phyloP scores from a whole-genome alignment of 2,797 vertebrate species.

The Molossus molossus region DNA sequence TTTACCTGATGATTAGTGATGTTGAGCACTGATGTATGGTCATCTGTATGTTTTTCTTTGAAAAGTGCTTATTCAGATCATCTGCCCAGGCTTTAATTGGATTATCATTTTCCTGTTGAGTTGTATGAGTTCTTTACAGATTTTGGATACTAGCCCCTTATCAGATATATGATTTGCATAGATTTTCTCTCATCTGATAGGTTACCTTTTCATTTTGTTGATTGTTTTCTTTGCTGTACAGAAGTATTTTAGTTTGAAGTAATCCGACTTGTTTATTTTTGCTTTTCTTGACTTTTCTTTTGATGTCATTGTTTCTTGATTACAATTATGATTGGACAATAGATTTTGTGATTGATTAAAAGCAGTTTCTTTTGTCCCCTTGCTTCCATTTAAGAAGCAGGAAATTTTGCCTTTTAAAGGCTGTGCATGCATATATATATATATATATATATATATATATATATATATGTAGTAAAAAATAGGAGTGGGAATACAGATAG shows the following conservation, averaged over 20 bases:
- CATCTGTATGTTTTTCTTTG: not conserved
- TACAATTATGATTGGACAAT: not conserved
- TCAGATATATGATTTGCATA: not conserved
- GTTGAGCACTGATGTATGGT: not conserved
- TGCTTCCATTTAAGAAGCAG: not conserved
- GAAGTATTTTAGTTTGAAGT: not conserved
- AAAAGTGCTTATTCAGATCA: not conserved
- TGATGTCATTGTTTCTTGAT: not conserved
- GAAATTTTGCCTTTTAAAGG: not conserved
- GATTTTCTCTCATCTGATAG: not conserved
- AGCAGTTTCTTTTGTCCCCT: not conserved
- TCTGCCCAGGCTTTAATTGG: not conserved
- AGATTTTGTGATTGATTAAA: not conserved
- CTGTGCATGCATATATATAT: not conserved
- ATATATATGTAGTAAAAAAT: not conserved
- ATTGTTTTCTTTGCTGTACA: not conserved
- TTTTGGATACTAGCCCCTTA: not conserved
- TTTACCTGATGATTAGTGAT: not conserved
- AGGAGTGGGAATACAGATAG: not conserved
- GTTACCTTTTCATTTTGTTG: not conserved
- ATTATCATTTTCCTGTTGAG: not conserved
- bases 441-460: constrained; percentile 24
- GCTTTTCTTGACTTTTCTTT: not conserved
- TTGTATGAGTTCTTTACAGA: not conserved
- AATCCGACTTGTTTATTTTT: not conserved